phyloP scores from a whole-genome alignment of 1,140 invertebrate genomes.

The Philotrypesis tridentata region DNA sequence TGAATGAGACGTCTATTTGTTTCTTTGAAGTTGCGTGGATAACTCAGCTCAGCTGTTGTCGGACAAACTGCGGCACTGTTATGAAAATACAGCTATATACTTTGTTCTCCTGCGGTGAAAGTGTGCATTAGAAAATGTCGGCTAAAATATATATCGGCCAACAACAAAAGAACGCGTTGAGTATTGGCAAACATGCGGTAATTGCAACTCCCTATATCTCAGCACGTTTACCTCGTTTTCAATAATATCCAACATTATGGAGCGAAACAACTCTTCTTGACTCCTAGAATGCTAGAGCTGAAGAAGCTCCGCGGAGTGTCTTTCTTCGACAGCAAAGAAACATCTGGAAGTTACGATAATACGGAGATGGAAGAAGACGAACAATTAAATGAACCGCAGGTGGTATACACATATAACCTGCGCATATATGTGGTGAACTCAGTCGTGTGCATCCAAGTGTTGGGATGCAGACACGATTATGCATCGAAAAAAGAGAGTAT shows the following conservation, averaged over 20 bases:
- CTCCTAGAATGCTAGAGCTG: too few species aligned
- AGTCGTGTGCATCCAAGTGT: slow-evolving; percentile 59
- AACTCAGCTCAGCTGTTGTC: too few species aligned
- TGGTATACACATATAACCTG: background rate
- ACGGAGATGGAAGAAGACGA: background rate
- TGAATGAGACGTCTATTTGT: too few species aligned
- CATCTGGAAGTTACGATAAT: background rate
- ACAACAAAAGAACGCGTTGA: background rate
- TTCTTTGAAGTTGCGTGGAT: background rate
- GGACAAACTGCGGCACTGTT: too few species aligned
- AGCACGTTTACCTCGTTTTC: too few species aligned
- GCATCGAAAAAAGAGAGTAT: background rate
- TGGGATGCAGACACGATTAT: slow-evolving; percentile 5
- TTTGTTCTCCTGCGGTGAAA: background rate
- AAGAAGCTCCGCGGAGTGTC: too few species aligned
- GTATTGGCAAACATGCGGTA: background rate
- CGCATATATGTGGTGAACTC: slow-evolving; percentile 23
- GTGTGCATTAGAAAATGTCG: background rate
- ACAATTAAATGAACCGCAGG: slow-evolving; percentile 11
- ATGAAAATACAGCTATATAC: background rate
- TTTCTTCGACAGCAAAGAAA: too few species aligned
- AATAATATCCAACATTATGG: too few species aligned
- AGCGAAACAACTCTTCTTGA: too few species aligned
- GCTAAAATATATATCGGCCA: too few species aligned
- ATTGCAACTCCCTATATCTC: background rate